Percentiles rank a stretch among this genome's conserved stretches.
phyloP scores from a whole-genome alignment of 2,113 vertebrate genomes.

The Trichomycterus rosablanca region DNA sequence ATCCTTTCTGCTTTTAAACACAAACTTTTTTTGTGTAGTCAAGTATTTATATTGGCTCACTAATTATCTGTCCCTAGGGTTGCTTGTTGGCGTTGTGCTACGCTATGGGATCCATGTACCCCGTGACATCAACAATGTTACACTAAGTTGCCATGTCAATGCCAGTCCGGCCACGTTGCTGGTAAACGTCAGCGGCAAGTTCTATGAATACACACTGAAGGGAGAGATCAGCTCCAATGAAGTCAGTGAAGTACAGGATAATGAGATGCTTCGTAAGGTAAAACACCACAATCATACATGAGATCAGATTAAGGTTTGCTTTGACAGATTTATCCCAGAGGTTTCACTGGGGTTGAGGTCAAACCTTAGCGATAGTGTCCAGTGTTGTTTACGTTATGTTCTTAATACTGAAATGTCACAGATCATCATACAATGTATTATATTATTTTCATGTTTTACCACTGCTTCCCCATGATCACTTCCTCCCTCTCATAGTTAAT shows the following conservation, averaged over 20 bases:
- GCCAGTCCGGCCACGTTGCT: conserved; percentile 86
- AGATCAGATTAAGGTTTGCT: neutral
- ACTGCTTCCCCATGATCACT: no score
- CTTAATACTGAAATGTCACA: no score
- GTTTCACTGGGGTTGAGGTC: no score
- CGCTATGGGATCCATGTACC: conserved; percentile 91
- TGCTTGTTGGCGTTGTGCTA: conserved; percentile 87
- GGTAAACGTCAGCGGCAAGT: conserved; percentile 89
- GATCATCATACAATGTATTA: no score
- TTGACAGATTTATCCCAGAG: no score
- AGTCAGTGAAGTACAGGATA: conserved; percentile 81
- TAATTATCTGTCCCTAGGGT: conserved; percentile 62
- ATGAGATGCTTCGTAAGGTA: conserved; percentile 98
- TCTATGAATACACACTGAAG: conserved; percentile 93
- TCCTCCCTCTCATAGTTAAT: no score
- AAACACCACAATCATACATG: neutral
- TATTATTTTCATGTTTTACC: no score
- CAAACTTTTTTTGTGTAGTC: no score
- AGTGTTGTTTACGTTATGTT: no score
- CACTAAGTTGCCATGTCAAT: conserved; percentile 83
- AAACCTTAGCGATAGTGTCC: no score
- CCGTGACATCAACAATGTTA: conserved; percentile 79
- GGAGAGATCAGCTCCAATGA: conserved; percentile 81
- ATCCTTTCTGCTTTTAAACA: no score
- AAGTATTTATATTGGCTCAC: neutral